A percentile compares a stretch with the other conserved stretches of the same genome.
Conservation (phyloP, 2,113 vertebrate species). For the Crotalus horridus region DNA sequence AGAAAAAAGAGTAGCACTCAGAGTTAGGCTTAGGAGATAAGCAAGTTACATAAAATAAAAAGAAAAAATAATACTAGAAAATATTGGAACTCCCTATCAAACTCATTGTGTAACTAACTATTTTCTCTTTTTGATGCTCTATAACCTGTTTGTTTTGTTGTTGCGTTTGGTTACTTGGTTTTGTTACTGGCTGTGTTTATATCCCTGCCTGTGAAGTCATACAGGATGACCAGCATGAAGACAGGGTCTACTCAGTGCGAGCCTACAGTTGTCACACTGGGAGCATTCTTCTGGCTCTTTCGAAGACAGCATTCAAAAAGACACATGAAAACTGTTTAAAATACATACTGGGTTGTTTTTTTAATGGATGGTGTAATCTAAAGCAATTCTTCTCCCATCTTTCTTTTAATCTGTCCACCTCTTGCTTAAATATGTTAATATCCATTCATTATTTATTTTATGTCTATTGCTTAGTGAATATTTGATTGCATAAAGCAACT, state of each 20-base stretch:
- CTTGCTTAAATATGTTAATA: neutral
- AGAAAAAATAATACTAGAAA: neutral
- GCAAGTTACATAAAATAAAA: neutral
- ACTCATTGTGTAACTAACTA: neutral
- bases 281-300: neutral
- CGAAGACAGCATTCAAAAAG: neutral
- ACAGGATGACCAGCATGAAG: neutral
- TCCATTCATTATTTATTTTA: neutral
- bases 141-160: neutral
- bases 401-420: neutral
- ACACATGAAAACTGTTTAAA: neutral
- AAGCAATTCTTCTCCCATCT: neutral
- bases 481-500: neutral
- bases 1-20: neutral
- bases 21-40: neutral
- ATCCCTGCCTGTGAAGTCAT: neutral
- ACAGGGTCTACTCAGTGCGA: neutral
- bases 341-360: neutral
- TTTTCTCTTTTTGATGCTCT: neutral
- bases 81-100: neutral
- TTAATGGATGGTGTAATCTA: neutral
- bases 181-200: neutral
- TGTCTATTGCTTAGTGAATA: neutral
- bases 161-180: neutral
- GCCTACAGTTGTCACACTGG: neutral